Evolutionary conservation across 1,140 invertebrate genomes (phyloP).

Genomic region (Riptortus pedestris): DNA sequence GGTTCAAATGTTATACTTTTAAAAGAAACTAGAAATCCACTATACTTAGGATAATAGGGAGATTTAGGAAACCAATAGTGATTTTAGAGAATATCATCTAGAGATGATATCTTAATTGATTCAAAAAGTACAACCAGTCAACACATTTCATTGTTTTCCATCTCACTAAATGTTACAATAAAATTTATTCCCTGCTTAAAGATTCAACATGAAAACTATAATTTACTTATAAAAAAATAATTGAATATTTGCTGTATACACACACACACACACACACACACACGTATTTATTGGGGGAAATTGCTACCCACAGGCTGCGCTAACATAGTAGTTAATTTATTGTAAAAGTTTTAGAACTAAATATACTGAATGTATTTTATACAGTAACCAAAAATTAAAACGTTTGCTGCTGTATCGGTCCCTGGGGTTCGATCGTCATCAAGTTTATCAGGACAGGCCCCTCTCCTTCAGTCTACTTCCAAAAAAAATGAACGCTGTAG

Average conservation of each 20-base stretch:
- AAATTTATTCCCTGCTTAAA: neutral
- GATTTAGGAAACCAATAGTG: too few relatives aligned
- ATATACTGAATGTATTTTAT: neutral
- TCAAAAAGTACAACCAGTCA: neutral
- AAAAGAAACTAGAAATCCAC: neutral
- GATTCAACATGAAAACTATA: neutral
- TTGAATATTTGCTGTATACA: neutral
- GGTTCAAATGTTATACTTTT: too few relatives aligned
- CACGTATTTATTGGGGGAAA: neutral
- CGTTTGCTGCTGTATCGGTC: neutral
- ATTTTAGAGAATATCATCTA: neutral
- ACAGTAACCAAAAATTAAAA: neutral
- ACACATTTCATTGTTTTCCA: neutral
- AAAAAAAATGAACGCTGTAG: too few relatives aligned
- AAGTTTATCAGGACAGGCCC: neutral
- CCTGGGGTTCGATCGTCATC: neutral
- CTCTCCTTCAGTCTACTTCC: neutral
- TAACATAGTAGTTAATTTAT: neutral
- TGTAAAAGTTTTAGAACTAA: too few relatives aligned
- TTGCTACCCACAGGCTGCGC: neutral
- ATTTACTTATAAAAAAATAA: neutral
- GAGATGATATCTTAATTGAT: neutral
- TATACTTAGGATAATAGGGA: too few relatives aligned
- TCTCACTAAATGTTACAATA: neutral
- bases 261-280: neutral